Conservation (phyloP, 2,797 vertebrate genomes). For the Mionectes olivaceus region DNA sequence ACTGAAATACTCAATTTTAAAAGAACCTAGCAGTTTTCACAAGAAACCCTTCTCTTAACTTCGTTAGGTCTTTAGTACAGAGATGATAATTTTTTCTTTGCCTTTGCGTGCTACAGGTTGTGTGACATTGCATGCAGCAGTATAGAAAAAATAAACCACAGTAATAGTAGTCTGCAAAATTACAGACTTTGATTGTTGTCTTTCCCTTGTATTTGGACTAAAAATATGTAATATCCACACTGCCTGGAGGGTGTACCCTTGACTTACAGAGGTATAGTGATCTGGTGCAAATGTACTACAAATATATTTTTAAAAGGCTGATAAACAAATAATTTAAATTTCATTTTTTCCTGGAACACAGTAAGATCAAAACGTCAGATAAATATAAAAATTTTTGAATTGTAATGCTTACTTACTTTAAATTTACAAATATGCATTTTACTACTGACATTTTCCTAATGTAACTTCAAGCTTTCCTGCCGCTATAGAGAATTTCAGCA, state of each 20-base stretch:
- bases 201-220: not conserved
- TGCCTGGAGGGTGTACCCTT: not conserved
- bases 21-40: not conserved
- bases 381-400: not conserved
- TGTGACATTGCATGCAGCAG: not conserved
- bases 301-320: not conserved
- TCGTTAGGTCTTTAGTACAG: not conserved
- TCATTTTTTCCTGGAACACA: not conserved
- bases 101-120: not conserved
- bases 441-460: not conserved
- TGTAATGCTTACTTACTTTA: not conserved
- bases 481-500: not conserved
- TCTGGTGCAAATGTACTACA: not conserved
- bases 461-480: not conserved
- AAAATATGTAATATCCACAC: not conserved
- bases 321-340: not conserved
- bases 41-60: not conserved
- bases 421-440: not conserved
- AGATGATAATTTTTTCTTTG: not conserved
- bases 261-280: accelerated
- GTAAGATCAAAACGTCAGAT: not conserved
- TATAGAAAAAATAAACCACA: not conserved
- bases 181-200: not conserved
- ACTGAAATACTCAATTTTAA: not conserved
- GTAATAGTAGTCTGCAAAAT: not conserved